A percentile compares a stretch with the other conserved stretches of the same genome.
These are phyloP conservation scores for Acrobasis consociella DNA, from an alignment of 2,888 invertebrate genomes.

Conservation along the genomic window DNA sequence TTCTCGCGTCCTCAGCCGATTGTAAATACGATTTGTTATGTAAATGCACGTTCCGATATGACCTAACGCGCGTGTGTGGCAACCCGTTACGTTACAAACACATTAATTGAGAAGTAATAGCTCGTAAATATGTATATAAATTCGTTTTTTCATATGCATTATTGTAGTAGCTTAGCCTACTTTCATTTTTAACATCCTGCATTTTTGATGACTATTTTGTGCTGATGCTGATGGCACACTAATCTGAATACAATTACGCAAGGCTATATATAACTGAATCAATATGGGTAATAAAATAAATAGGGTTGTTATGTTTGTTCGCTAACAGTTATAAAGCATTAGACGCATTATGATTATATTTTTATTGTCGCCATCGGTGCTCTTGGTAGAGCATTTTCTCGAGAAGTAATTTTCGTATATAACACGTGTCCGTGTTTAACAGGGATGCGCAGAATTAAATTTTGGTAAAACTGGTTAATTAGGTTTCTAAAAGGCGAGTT, in stretches of 20 bases:
- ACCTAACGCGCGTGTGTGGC: constrained; percentile 10
- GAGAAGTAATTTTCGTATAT: too few species aligned
- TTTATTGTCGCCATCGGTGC: too few species aligned
- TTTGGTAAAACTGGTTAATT: too few species aligned
- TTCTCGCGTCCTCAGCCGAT: constrained; percentile 3
- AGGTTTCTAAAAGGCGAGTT: too few species aligned
- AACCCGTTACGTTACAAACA: constrained; percentile 9
- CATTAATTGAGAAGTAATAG: constrained; percentile 2
- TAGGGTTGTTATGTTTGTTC: too few species aligned
- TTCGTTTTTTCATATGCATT: not conserved
- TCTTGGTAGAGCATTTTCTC: too few species aligned
- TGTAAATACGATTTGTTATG: not conserved
- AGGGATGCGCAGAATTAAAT: too few species aligned
- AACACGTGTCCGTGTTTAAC: too few species aligned
- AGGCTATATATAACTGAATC: not conserved
- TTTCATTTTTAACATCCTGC: not conserved
- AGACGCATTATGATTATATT: too few species aligned
- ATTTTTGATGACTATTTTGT: constrained; percentile 1
- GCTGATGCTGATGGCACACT: not conserved
- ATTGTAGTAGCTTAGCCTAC: constrained; percentile 1
- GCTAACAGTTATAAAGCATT: too few species aligned
- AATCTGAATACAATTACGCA: not conserved
- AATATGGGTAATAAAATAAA: too few species aligned
- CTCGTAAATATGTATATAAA: not conserved
- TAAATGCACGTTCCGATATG: constrained; percentile 13